Evolutionary conservation across 1,140 invertebrate species (phyloP).

Genomic region (Bombus terrestris): DNA sequence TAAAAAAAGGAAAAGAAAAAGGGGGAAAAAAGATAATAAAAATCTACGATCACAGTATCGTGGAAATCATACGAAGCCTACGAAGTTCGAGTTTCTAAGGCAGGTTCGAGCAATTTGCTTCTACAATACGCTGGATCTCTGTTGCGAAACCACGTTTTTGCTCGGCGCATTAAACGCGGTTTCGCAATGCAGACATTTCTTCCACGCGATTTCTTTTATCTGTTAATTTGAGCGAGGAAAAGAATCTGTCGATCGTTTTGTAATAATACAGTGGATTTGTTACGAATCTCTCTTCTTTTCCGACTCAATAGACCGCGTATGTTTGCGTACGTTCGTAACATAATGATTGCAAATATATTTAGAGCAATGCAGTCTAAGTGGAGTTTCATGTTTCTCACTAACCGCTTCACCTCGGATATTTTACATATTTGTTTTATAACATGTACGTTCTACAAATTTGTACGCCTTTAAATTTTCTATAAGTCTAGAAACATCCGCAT

Average conservation of each 20-base stretch:
- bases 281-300: neutral
- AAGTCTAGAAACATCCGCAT: too few relatives aligned
- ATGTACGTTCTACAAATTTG: too few relatives aligned
- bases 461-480: too few relatives aligned
- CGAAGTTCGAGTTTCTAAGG: neutral
- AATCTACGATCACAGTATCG: neutral
- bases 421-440: neutral
- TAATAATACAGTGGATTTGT: neutral
- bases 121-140: neutral
- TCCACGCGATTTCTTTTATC: slow-evolving; percentile 27
- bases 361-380: neutral
- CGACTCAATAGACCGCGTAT: too few relatives aligned
- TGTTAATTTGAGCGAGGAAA: neutral
- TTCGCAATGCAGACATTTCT: slow-evolving; percentile 22
- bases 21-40: neutral
- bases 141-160: slow-evolving; percentile 16
- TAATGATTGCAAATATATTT: too few relatives aligned
- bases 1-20: neutral
- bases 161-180: neutral
- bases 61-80: neutral
- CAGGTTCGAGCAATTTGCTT: slow-evolving; percentile 3
- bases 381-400: neutral
- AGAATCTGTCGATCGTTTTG: neutral
- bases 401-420: too few relatives aligned
- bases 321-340: neutral